These are phyloP conservation scores for Cantharis lateralis DNA, from an alignment of 2,888 invertebrate genomes.

Conservation along the genomic window DNA sequence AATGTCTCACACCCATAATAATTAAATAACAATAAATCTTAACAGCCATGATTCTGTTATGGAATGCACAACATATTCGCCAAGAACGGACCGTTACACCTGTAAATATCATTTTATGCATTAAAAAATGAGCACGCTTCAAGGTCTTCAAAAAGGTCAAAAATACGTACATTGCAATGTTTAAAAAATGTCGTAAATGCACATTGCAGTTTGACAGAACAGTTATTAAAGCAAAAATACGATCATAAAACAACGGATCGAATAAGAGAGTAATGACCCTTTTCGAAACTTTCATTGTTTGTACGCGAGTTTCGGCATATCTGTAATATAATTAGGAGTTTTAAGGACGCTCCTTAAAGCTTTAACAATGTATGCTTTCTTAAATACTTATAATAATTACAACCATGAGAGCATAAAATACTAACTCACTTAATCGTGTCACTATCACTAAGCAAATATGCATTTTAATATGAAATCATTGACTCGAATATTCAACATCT, in stretches of 20 bases:
- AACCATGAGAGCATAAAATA: constrained; percentile 13
- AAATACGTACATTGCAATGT: constrained; percentile 4
- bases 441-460: neutral
- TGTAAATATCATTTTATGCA: constrained; percentile 20
- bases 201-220: constrained; percentile 24
- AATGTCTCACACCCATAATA: constrained; percentile 32
- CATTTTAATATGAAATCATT: neutral
- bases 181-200: constrained; percentile 27
- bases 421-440: neutral
- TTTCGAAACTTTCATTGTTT: constrained; percentile 30
- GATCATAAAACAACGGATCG: constrained; percentile 23
- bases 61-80: constrained; percentile 34
- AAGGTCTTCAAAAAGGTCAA: constrained; percentile 24
- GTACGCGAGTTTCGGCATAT: constrained; percentile 20
- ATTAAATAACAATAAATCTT: constrained; percentile 35
- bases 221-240: constrained; percentile 31
- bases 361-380: constrained; percentile 11
- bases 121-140: constrained; percentile 18
- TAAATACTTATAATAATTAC: constrained; percentile 19
- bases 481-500: neutral
- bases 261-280: constrained; percentile 27
- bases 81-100: constrained; percentile 34
- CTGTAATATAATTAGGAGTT: constrained; percentile 23
- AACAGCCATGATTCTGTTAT: constrained; percentile 30
- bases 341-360: constrained; percentile 19